A percentile compares a stretch with the other conserved stretches of the same genome.
Evolutionary conservation across 2,797 vertebrate species (phyloP).

Genomic region (Taenioides sp.): DNA sequence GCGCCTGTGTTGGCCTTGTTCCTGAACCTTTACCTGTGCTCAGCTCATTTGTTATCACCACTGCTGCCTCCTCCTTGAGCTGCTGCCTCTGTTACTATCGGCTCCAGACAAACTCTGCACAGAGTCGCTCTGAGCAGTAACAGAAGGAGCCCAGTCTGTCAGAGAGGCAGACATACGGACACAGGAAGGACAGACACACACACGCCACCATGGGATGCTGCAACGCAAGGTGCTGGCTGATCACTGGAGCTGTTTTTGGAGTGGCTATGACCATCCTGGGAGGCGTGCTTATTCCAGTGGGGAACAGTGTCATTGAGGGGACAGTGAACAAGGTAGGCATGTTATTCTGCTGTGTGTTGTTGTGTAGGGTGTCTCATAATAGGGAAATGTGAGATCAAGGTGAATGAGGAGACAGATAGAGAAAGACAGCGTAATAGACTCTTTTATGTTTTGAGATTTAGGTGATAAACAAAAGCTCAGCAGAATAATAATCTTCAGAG

Average conservation of each 20-base stretch:
- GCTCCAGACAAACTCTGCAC: slow-evolving; percentile 39
- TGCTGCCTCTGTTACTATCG: slow-evolving; percentile 27
- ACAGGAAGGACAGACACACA: slow-evolving; percentile 34
- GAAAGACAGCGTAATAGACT: slow-evolving; percentile 8
- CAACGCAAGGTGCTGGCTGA: slow-evolving; percentile 62
- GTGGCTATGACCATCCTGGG: slow-evolving; percentile 83
- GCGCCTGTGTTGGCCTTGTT: neutral
- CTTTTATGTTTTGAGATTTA: slow-evolving; percentile 19
- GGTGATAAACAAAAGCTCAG: slow-evolving; percentile 20
- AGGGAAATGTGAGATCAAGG: slow-evolving; percentile 58
- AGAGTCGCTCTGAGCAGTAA: slow-evolving; percentile 30
- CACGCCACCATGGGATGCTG: slow-evolving; percentile 71
- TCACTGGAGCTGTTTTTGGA: slow-evolving; percentile 80
- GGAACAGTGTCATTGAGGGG: slow-evolving; percentile 77
- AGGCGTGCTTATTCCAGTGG: slow-evolving; percentile 85
- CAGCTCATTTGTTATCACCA: slow-evolving; percentile 27
- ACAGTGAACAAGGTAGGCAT: slow-evolving; percentile 84
- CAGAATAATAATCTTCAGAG: slow-evolving; percentile 21
- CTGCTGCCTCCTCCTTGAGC: slow-evolving; percentile 39
- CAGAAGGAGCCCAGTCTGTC: slow-evolving; percentile 57
- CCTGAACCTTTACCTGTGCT: slow-evolving; percentile 65
- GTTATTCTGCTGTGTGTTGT: slow-evolving; percentile 36
- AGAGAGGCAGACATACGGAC: slow-evolving; percentile 35
- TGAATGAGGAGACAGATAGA: slow-evolving; percentile 56
- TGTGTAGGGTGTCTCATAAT: slow-evolving; percentile 29